Evolutionary conservation across 2,797 vertebrate genomes (phyloP).

Genomic region (Catamblyrhynchus diadema): DNA sequence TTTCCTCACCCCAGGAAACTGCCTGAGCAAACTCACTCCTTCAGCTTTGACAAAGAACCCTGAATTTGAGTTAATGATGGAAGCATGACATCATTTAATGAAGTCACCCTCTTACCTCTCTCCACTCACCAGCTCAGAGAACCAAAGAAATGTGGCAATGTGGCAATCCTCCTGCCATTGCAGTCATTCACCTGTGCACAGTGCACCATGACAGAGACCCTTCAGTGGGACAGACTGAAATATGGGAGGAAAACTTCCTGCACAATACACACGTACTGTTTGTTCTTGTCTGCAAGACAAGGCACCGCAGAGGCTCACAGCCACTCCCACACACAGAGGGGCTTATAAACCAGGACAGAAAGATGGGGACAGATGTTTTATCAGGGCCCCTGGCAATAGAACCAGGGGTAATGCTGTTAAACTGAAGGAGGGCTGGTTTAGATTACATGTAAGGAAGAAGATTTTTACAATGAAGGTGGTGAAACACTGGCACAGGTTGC

Average conservation of each 20-base stretch:
- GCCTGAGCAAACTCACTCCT: neutral
- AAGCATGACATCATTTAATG: neutral
- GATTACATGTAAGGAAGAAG: neutral
- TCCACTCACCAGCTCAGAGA: neutral
- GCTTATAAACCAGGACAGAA: neutral
- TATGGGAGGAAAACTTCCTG: neutral
- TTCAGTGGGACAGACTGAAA: neutral
- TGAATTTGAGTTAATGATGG: neutral
- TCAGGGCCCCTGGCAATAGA: neutral
- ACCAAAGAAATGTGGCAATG: neutral
- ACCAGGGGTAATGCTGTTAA: neutral
- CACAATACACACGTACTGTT: rapidly evolving
- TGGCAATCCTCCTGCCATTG: neutral
- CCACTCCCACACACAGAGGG: neutral
- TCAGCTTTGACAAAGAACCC: neutral
- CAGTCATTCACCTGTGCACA: neutral
- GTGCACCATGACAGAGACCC: neutral
- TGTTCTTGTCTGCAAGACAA: neutral
- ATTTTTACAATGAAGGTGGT: neutral
- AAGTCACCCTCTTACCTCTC: neutral
- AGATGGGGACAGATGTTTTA: neutral
- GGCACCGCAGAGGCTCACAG: neutral
- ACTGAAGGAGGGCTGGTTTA: rapidly evolving
- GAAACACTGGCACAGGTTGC: neutral
- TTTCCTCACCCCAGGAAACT: neutral